Evolutionary conservation across 2,113 vertebrate species (phyloP), one percentile per base, ranked within the genome.

Genomic region (Tetraodon nigroviridis): DNA sequence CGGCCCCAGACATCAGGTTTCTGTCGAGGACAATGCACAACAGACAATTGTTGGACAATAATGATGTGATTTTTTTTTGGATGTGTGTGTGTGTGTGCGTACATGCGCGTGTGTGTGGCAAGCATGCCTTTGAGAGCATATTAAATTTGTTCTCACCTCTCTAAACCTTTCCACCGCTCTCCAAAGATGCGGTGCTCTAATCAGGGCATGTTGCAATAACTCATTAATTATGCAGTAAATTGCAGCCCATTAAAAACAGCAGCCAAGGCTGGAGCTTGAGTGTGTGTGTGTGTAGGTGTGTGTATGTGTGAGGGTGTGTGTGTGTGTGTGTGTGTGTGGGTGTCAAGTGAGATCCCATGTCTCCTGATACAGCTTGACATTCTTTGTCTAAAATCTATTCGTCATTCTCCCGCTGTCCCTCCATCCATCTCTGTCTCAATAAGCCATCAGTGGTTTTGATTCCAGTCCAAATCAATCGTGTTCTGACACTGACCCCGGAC

Each of bases 361-460:
- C 32, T 44, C 10, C 32, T 37, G 46, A n/a, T 8, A 48, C 46
- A 80, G 61, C 51, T 80, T 81, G 62, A 83, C 74, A 77, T 77
- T 58, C 69, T 79, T 69, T 76, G 83, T 86, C 82, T 65, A 68
- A 79, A 83, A 87, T 84, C 80, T 81, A 87, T 88, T 81, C 78
- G 78, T 87, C 85, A 84, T 84, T 81, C 82, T 73, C 76, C 73
- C 71, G 65, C 72, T 44, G 41, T 78, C 52, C 7, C 67, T 70
- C 67, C 80, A 84, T 87, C 83, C 69, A 75, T 88, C 81, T 80
- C 71, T 79, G 76, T 84, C 87, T 84, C 80, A 79, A 81, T 83
- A 83, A 79, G 85, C 83, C 79, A 86, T 87, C 83, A 88, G 86
- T 85, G 84, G 80, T 86, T 86, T 84, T 86, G 85, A 85, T 86